Evolutionary conservation across 2,888 invertebrate species (phyloP), one percentile per base, ranked within the genome.

Genomic region (Dimorphilus gyrociliatus): DNA sequence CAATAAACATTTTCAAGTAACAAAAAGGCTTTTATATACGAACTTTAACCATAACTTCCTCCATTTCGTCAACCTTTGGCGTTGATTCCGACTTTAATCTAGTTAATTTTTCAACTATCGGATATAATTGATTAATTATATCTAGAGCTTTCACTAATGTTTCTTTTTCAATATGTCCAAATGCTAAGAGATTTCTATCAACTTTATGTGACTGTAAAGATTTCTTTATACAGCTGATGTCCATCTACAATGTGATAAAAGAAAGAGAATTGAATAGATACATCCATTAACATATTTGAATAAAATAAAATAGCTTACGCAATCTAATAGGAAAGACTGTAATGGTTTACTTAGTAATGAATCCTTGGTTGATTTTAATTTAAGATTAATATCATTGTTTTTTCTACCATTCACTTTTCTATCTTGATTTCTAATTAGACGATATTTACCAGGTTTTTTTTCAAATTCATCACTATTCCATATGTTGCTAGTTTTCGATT

Each of bases 401-500:
- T 38, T 38, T 23, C 38, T 41, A 12, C 44, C 44, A 34, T 35
- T 47, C 35, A 35, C 28, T 14, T 39, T 39, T 25, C 51, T 51
- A 23, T 51, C 48, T 25, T 63, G 59, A 24, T 50, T 42, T 32
- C 59, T 46, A 5, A 68, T 56, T 17, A 68, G 40, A 7, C 65
- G 53, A 44, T 69, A 69, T 40, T 67, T 68, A 39, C 63, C 63
- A 3, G 60, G 55, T 31, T 56, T 51, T 25, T 48, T 48, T 29
- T 44, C 40, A 45, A 57, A 59, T 21, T 58, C 50, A 4, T 60
- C 35, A 37, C 57, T 48, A 24, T 53, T 48, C 66, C 66, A 68
- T 15, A 47, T 50, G 39, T 69, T 67, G 32, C 67, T 68, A 23
- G 66, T 60, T 48, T 69, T 69, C 5, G 16, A 27, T 18, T 27